Base-by-base conservation (phyloP, 2,113 vertebrate genomes). In the Micronisus gabar region DNA sequence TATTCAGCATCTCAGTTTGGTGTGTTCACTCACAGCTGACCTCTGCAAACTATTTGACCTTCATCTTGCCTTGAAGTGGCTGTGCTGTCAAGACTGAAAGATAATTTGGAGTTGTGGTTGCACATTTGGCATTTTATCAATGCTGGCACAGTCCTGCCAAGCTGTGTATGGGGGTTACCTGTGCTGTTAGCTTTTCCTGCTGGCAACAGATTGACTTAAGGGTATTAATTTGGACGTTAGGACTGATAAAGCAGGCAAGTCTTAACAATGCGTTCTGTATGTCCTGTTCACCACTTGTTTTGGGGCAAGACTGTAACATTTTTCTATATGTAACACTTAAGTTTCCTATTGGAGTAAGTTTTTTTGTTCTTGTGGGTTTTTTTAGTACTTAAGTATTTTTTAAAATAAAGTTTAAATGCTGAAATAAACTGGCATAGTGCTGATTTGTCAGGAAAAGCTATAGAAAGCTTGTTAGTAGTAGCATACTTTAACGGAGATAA, bases 81-180 rank as follows among this genome's bases (percentile, higher is more conserved):
- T 0, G 0, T 25, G 67, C 67, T 59, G 68, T 47, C 3, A 0
- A 29, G 30, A 7, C 81, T 20, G 73, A 38, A 68, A 6, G 84
- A 11, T 43, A 7, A 10, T 30, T 58, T 58, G 86, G 68, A 59
- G 75, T 6, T 80, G 45, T 67, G 61, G 34, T 43, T 61, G 74
- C 29, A 17, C 20, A 0, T 38, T 72, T 70, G 73, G 88, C 43
- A 27, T 75, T 67, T 66, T 3, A 34, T 15, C 65, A 29, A 11
- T 29, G 73, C 68, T 4, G 7, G 63, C 72, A 1, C 13, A 4
- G 22, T 38, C 45, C 68, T 70, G 70, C 56, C 4, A 2, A 41
- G 63, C 59, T 19, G 29, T 2, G 8, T 7, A 2, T 3, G 15
- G 55, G 8, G 5, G 41, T 19, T 85, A 6, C 87, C 43, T 22